Evolutionary conservation across 2,888 invertebrate species (phyloP), one percentile per base, ranked within the genome.

Genomic region (Petrolisthes manimaculis): DNA sequence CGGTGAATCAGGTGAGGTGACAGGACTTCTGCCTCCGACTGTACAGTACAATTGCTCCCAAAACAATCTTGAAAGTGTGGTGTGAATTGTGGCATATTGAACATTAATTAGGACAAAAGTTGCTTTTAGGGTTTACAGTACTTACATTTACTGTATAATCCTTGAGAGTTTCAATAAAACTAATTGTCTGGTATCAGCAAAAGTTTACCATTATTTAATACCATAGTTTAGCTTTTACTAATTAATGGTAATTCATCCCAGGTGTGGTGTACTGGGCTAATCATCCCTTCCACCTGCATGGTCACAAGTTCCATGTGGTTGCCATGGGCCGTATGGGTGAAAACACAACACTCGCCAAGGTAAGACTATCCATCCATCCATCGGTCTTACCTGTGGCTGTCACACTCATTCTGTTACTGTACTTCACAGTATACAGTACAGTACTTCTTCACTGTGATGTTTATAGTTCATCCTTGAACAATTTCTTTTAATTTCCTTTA

Each of bases 271-370:
- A 95, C 92, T 96, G 97, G 92, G 97, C 97, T 0, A 97, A 97
- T 92, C 97, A 97, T 93, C 97, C 97, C 0, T 96, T 97, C 92
- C 97, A 97, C 92, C 93, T 97, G 84, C 97, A 97, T 92, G 97
- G 97, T 0, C 95, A 97, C 93, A 95, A 95, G n/a, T 97, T 97
- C 92, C 94, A 96, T 91, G 97, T 97, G 2, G 94, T 97, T 0
- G 97, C 95, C 0, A 95, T 97, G 94, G 95, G 96, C 92, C 94
- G 96, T 88, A 92, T 97, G 5, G 95, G 95, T 0, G 93, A 93
- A n/a, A 95, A 94, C 87, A 95, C 96, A 14, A 96, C 96, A 0
- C 94, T 95, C 51, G 95, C 96, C 91, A 94, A 95, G 92, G 94
- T 90, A 67, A 55, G 78, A 1, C 14, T 71, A n/a, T 71, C 37